phyloP scores from a whole-genome alignment of 2,888 invertebrate genomes.

The Asteroscopus sphinx region DNA sequence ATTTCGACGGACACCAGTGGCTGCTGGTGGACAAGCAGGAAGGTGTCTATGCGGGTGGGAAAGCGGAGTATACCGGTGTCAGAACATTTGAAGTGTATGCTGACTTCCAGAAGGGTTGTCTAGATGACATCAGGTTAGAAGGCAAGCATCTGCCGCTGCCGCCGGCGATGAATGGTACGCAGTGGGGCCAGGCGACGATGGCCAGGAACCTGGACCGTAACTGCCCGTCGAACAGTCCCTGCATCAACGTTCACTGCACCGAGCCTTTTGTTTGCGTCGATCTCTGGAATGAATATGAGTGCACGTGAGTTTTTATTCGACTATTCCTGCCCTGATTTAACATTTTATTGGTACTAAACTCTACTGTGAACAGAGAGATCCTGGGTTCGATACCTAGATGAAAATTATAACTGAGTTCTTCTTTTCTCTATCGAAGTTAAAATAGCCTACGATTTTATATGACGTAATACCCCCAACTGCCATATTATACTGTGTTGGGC shows the following conservation, averaged over 20 bases:
- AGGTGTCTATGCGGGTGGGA: constrained; percentile 98
- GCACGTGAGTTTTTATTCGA: constrained; percentile 95
- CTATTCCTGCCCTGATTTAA: not conserved
- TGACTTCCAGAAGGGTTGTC: constrained; percentile 97
- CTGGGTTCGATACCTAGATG: constrained; percentile 27
- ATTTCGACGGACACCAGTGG: constrained; percentile 97
- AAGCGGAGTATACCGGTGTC: constrained; percentile 98
- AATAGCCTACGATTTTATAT: no score
- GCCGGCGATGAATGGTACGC: constrained; percentile 98
- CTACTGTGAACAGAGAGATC: not conserved
- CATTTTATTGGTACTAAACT: not conserved
- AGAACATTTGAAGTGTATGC: constrained; percentile 98
- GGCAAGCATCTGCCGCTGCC: constrained; percentile 98
- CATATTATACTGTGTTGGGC: not conserved
- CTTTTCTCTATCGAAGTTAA: no score
- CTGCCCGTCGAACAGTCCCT: constrained; percentile 98
- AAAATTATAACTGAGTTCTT: not conserved
- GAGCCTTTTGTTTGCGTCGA: constrained; percentile 98
- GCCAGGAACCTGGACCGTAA: constrained; percentile 97
- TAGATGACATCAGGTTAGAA: constrained; percentile 94
- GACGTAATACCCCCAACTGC: no score
- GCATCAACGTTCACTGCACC: constrained; percentile 97
- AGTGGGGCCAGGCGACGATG: constrained; percentile 98
- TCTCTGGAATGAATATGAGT: constrained; percentile 99
- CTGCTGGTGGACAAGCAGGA: constrained; percentile 97